Evolutionary conservation across 30 jellyfish, hydroid and myxozoan species (phyloP).

Genomic region (Chrysaora quinquecirrha): DNA sequence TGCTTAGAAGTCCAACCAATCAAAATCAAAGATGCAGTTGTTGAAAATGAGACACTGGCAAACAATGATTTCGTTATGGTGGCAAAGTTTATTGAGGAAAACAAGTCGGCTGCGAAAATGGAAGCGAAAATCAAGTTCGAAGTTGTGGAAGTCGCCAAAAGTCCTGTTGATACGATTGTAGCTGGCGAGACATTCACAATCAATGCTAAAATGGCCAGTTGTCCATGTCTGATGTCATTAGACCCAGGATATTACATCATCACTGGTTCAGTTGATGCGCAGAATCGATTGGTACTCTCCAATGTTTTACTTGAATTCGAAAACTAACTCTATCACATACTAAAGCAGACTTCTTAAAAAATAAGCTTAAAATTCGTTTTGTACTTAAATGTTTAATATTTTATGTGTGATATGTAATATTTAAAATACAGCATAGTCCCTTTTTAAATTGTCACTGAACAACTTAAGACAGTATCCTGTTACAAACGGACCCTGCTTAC

Average conservation of each 20-base stretch:
- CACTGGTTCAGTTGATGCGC: conserved; percentile 43
- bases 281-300: conserved; percentile 44
- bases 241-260: conserved; percentile 64
- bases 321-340: conserved; percentile 20
- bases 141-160: conserved; percentile 51
- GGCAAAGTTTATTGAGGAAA: conserved; percentile 51
- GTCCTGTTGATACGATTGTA: conserved; percentile 29
- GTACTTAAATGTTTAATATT: no score
- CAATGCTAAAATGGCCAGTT: conserved; percentile 54
- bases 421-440: no score
- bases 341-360: no score
- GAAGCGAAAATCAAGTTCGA: conserved; percentile 56
- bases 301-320: conserved; percentile 60
- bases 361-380: no score
- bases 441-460: no score
- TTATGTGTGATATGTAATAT: no score
- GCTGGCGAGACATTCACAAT: conserved; percentile 59
- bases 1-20: conserved; percentile 51
- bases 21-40: conserved; percentile 10
- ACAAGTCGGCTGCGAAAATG: conserved; percentile 38
- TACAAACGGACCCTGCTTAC: no score
- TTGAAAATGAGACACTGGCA: conserved; percentile 41
- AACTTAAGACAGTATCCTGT: no score
- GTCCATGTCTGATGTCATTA: conserved; percentile 60
- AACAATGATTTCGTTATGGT: conserved; percentile 66